Base-by-base conservation (phyloP, 2,797 vertebrate genomes). In the Acipenser oxyrinchus region DNA sequence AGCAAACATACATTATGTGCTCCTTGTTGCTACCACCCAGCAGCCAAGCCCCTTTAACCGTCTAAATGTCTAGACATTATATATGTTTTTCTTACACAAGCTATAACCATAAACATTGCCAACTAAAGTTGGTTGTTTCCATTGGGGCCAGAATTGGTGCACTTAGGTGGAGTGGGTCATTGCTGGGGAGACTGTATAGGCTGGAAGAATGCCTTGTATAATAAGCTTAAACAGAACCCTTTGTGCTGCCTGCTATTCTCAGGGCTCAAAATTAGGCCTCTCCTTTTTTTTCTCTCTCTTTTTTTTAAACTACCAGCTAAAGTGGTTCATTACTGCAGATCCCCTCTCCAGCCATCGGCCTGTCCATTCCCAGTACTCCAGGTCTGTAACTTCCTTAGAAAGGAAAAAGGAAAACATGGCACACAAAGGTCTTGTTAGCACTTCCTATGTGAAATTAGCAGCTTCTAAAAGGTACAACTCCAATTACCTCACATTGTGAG, bases 341-440 rank as follows among this genome's bases (percentile, higher is more conserved):
- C 91, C 91, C 89, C 91, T 87, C 82, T 89, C 91, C 89, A 91
- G 93, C 93, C 94, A 92, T 84, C 89, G 90, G 91, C 92, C 88
- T 87, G 88, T 91, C 94, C 92, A 91, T 95, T 95, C 94, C 93
- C 86, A 85, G 85, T 94, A 91, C 94, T 96, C 92, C 84, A 93
- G 90, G 85, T 86, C 90, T 90, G 90, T 90, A 93, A 95, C 94
- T 95, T 94, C 93, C 93, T 93, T 92, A 87, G 87, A 89, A 92
- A 92, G 87, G 88, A 92, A 94, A 93, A 97, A 95, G 95, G 94
- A 94, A 98, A 97, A 96, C 94, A 94, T 91, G 90, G 89, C 89
- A 94, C 89, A 98, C 93, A 98, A 98, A 99, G 95, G 94, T 98
- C 95, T 93, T 93, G 93, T 97, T 96, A 95, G 94, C 94, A 98